phyloP scores from a whole-genome alignment of 2,797 vertebrate species.

The Intellagama lesueurii region DNA sequence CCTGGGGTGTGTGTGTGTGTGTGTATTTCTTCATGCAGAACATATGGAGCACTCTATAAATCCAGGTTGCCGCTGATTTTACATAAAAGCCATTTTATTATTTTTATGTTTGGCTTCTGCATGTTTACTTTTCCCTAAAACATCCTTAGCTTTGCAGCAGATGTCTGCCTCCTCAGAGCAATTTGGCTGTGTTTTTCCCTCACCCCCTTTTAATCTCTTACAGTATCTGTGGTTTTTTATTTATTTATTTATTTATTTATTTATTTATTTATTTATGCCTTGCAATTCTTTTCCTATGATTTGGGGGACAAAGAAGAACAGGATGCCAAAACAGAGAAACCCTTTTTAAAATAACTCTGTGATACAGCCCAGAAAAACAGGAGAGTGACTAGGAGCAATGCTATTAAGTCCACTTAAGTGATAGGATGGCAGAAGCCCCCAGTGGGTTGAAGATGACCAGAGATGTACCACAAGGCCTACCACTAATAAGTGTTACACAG shows the following conservation, averaged over 20 bases:
- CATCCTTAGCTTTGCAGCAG: constrained; percentile 66
- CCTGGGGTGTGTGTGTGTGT: too few relatives aligned
- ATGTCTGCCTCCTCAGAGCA: constrained; percentile 49
- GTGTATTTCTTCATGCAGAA: constrained; percentile 70
- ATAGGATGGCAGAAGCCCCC: background rate
- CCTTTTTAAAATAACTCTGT: background rate
- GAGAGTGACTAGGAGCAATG: background rate
- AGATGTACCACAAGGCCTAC: background rate
- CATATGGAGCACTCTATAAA: constrained; percentile 77
- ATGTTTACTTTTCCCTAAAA: constrained; percentile 72
- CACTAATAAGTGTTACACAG: background rate
- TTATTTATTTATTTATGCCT: too few relatives aligned
- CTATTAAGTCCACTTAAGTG: background rate
- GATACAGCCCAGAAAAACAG: background rate
- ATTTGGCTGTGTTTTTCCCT: constrained; percentile 52
- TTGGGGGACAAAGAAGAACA: constrained; percentile 57
- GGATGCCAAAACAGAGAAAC: constrained; percentile 67
- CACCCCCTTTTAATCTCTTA: constrained; percentile 61
- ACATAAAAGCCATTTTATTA: constrained; percentile 77
- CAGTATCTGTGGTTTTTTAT: constrained; percentile 41
- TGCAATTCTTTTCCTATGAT: background rate
- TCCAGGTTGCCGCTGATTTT: constrained; percentile 76
- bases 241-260: too few relatives aligned
- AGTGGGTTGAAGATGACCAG: background rate
- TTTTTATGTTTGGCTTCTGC: constrained; percentile 75